Percentiles rank a stretch among this genome's conserved stretches.
phyloP scores from a whole-genome alignment of 2,888 invertebrate species.

The Thyatira batis region DNA sequence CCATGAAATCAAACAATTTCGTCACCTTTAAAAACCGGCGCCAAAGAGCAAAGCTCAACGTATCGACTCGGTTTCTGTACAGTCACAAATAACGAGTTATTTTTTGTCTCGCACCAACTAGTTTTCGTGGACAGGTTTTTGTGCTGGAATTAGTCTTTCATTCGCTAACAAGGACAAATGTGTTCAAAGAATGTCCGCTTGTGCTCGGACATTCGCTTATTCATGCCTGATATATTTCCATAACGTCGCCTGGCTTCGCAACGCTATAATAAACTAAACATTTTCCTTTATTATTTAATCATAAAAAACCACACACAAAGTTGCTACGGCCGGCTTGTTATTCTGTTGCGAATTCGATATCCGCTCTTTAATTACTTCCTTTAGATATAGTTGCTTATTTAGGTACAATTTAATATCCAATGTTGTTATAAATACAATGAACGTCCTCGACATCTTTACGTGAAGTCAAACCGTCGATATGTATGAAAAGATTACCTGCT shows the following conservation, averaged over 20 bases:
- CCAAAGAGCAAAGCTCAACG: not conserved
- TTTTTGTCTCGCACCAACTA: slow-evolving; percentile 41
- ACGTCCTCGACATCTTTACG: not conserved
- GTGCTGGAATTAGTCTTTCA: slow-evolving; percentile 35
- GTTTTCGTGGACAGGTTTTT: slow-evolving; percentile 36
- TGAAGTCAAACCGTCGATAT: not conserved
- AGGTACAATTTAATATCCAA: not conserved
- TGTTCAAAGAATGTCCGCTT: slow-evolving; percentile 10
- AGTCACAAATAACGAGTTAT: slow-evolving; percentile 28
- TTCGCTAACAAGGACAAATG: slow-evolving; percentile 44
- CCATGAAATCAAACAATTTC: not conserved
- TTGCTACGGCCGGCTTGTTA: not conserved
- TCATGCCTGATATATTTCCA: not conserved
- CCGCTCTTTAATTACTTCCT: not conserved
- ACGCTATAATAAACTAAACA: not conserved
- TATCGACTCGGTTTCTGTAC: slow-evolving; percentile 16
- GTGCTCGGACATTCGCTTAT: slow-evolving; percentile 2
- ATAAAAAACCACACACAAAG: not conserved
- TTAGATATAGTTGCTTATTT: not conserved
- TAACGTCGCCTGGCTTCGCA: not conserved
- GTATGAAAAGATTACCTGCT: not conserved
- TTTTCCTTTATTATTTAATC: not conserved
- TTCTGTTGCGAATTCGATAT: not conserved
- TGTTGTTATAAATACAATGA: too few species aligned
- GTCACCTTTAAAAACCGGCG: not conserved